phyloP scores from a whole-genome alignment of 2,888 invertebrate species.

The Neoaliturus tenellus region DNA sequence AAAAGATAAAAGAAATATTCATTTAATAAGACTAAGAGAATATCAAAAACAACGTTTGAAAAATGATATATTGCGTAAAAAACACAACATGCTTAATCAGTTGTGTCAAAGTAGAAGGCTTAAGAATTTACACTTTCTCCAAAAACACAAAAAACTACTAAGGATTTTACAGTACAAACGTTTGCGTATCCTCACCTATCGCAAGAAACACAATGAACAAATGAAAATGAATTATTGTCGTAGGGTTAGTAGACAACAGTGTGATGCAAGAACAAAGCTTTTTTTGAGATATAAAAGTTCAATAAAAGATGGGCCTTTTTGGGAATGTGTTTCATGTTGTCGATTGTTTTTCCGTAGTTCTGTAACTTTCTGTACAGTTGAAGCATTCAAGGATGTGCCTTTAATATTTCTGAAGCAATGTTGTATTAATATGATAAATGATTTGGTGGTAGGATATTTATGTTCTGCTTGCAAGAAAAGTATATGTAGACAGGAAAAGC shows the following conservation, averaged over 20 bases:
- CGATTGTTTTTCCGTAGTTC: neutral
- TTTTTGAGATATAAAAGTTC: neutral
- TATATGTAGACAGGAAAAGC: neutral
- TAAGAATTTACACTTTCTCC: too few species aligned
- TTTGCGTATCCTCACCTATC: too few species aligned
- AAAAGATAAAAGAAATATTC: too few species aligned
- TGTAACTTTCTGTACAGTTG: neutral
- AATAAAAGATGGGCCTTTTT: neutral
- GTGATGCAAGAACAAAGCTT: neutral
- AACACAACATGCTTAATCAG: too few species aligned
- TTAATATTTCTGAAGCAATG: neutral
- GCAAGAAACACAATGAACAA: too few species aligned
- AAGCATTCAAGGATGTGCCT: neutral
- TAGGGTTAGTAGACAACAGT: neutral
- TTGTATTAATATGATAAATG: neutral
- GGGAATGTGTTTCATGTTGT: neutral
- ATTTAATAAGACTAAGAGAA: too few species aligned
- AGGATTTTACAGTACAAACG: too few species aligned
- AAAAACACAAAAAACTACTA: too few species aligned
- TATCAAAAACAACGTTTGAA: too few species aligned
- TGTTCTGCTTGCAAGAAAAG: conserved; percentile 24
- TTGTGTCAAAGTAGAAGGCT: too few species aligned
- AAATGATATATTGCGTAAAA: too few species aligned
- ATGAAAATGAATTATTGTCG: too few species aligned
- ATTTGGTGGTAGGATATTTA: neutral